phyloP scores from a whole-genome alignment of 2,113 vertebrate species.

The Nothobranchius kuhntae region DNA sequence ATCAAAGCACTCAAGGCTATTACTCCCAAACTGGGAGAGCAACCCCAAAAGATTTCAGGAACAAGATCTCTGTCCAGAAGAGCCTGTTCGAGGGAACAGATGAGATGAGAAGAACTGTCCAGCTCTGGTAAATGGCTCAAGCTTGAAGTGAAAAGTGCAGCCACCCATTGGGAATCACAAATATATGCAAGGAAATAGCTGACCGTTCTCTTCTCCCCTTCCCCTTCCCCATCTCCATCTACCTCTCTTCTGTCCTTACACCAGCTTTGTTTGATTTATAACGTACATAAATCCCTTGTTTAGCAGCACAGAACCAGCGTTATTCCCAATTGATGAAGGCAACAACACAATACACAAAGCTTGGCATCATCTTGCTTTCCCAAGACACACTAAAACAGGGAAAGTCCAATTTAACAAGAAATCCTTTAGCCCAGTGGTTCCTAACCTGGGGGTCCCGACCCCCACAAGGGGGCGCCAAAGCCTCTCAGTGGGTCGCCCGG shows the following conservation, averaged over 20 bases:
- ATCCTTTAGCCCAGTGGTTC: conserved; percentile 42
- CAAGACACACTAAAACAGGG: conserved; percentile 32
- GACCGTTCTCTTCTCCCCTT: conserved; percentile 1
- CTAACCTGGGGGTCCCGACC: no score
- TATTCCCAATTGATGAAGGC: conserved; percentile 44
- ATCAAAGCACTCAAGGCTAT: no score
- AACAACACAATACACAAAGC: conserved; percentile 59
- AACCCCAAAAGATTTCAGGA: no score
- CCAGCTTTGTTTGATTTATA: conserved; percentile 50
- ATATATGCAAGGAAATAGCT: neutral
- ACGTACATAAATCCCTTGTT: conserved; percentile 47
- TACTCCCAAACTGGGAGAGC: no score
- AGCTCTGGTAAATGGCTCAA: no score
- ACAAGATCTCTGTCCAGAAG: no score
- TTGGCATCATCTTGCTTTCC: conserved; percentile 41
- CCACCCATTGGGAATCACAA: no score
- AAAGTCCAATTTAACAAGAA: conserved; percentile 31
- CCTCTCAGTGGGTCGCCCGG: no score
- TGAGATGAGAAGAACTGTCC: no score
- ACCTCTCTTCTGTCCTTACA: conserved; percentile 3
- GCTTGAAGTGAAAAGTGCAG: no score
- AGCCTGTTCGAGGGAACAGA: no score
- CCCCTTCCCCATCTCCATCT: neutral
- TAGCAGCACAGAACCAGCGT: conserved; percentile 44
- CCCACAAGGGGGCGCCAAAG: no score